phyloP scores from a whole-genome alignment of 1,140 invertebrate genomes.

The Radopholus similis region DNA sequence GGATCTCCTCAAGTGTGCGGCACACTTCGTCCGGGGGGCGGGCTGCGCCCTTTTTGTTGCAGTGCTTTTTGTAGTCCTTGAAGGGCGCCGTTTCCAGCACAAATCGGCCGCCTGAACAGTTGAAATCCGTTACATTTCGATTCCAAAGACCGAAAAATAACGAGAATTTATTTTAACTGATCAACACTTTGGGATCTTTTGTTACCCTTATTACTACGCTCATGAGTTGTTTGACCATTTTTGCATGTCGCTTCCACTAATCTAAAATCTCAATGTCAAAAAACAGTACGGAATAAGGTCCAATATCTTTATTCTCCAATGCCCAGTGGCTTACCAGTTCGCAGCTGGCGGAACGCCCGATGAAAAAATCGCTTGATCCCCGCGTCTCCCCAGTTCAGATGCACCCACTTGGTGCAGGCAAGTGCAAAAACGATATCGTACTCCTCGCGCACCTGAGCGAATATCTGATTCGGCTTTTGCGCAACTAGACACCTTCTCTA shows the following conservation, averaged over 20 bases:
- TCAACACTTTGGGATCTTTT: background rate
- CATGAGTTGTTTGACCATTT: no score
- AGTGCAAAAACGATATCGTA: conserved; percentile 91
- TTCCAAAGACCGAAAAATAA: conserved; percentile 3
- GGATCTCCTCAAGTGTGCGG: conserved; percentile 39
- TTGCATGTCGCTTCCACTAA: background rate
- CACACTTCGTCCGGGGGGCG: conserved; percentile 23
- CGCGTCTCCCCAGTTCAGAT: conserved; percentile 89
- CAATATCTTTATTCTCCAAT: no score
- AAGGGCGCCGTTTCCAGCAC: conserved; percentile 87
- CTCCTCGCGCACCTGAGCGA: conserved; percentile 66
- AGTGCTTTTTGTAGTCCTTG: conserved; percentile 41
- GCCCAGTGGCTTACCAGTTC: conserved; percentile 60
- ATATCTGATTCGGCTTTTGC: background rate
- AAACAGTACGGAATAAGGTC: background rate
- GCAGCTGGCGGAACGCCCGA: conserved; percentile 82
- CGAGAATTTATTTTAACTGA: background rate
- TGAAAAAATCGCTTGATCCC: conserved; percentile 89
- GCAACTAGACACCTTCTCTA: conserved; percentile 24
- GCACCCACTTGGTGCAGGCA: conserved; percentile 95
- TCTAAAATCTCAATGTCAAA: conserved; percentile 11
- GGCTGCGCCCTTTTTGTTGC: conserved; percentile 26
- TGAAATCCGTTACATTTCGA: background rate
- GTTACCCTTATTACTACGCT: no score
- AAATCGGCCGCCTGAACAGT: conserved; percentile 76